phyloP scores from a whole-genome alignment of 2,113 vertebrate species.

The Mormyrus iriodes region DNA sequence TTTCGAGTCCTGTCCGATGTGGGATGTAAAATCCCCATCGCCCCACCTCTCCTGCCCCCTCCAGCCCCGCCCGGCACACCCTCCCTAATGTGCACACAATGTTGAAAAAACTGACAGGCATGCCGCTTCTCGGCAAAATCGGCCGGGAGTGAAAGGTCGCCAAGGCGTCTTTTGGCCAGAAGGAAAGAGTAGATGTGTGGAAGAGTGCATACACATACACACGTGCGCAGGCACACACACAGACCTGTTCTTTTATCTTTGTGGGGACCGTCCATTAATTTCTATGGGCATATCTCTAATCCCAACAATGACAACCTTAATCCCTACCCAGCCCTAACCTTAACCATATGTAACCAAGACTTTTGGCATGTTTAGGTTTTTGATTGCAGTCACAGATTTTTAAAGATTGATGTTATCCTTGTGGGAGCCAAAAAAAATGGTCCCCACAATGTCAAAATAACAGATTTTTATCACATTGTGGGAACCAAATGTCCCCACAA shows the following conservation, averaged over 20 bases:
- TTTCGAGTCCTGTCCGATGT: background rate
- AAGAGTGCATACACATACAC: slow-evolving; percentile 14
- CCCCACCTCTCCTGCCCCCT: background rate
- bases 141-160: background rate
- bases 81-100: background rate
- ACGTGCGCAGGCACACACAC: slow-evolving; percentile 54
- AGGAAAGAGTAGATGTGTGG: background rate
- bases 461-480: background rate
- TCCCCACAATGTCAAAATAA: background rate
- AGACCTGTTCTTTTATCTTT: background rate
- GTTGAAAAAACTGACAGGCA: background rate
- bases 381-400: background rate
- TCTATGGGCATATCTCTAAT: background rate
- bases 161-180: background rate
- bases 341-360: background rate
- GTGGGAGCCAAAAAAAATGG: background rate
- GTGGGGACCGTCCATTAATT: background rate
- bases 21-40: background rate
- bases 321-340: background rate
- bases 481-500: background rate
- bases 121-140: background rate
- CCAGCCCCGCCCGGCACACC: no score
- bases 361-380: background rate
- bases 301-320: background rate
- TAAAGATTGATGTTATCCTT: background rate